These are phyloP conservation scores for Dysmachus trigonus DNA, from an alignment of 2,888 invertebrate genomes.

Conservation along the genomic window DNA sequence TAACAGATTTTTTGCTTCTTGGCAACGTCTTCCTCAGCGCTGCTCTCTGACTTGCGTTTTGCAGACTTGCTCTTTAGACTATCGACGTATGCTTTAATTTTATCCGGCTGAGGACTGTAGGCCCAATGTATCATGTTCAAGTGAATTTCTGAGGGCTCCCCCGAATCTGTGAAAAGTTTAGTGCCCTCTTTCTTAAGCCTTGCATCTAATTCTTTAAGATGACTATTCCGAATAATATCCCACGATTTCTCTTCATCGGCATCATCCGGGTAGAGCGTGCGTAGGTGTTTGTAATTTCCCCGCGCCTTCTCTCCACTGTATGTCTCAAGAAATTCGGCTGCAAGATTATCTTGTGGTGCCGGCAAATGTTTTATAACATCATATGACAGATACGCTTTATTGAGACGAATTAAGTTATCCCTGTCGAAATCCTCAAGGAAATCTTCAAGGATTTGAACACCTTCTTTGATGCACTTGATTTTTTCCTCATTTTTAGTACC, in stretches of 20 bases:
- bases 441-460: conserved; percentile 74
- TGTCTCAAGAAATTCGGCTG: conserved; percentile 70
- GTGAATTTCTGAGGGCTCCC: conserved; percentile 75
- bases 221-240: conserved; percentile 78
- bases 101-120: conserved; percentile 76
- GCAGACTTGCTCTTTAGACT: conserved; percentile 55
- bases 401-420: conserved; percentile 73
- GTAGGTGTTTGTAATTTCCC: conserved; percentile 73
- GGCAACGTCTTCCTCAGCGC: conserved; percentile 54
- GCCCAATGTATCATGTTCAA: conserved; percentile 77
- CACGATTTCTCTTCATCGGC: conserved; percentile 71
- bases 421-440: conserved; percentile 79
- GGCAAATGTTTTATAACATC: conserved; percentile 69
- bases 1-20: conserved; percentile 53
- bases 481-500: conserved; percentile 82
- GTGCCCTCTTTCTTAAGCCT: conserved; percentile 70
- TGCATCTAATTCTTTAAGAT: conserved; percentile 69
- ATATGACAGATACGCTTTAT: conserved; percentile 74
- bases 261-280: conserved; percentile 69
- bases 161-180: conserved; percentile 72
- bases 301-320: conserved; percentile 72
- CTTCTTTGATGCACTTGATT: conserved; percentile 77
- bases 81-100: conserved; percentile 70
- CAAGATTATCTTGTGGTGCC: conserved; percentile 67
- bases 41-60: conserved; percentile 62